A percentile compares a stretch with the other conserved stretches of the same genome.
These are phyloP conservation scores for Aspidiotus rigidus DNA, from an alignment of 2,888 invertebrate species.

Conservation along the genomic window DNA sequence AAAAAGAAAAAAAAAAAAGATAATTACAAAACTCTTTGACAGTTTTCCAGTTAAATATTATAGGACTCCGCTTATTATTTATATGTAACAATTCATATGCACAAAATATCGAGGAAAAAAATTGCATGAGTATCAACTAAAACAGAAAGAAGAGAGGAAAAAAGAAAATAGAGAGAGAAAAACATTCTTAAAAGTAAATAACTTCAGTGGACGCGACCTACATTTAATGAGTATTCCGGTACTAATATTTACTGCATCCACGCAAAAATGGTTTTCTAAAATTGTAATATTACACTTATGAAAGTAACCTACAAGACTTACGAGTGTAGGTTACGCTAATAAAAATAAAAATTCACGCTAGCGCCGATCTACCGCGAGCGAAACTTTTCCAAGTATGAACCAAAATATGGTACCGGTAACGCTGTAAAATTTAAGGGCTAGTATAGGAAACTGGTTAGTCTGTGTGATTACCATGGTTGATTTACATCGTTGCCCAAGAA, in stretches of 20 bases:
- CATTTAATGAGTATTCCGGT: background rate
- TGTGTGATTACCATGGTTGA: too few relatives aligned
- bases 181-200: slow-evolving; percentile 2
- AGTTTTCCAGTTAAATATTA: background rate
- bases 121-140: background rate
- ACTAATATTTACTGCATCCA: background rate
- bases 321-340: too few relatives aligned
- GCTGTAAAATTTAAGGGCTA: too few relatives aligned
- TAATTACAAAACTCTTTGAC: background rate
- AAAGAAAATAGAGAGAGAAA: background rate
- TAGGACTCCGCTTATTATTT: background rate
- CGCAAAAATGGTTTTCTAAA: slow-evolving; percentile 38
- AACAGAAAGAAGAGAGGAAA: background rate
- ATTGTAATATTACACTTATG: slow-evolving; percentile 36
- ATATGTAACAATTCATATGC: background rate
- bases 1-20: slow-evolving; percentile 2
- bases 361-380: too few relatives aligned
- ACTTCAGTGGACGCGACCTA: background rate
- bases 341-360: too few relatives aligned
- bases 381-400: too few relatives aligned
- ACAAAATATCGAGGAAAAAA: background rate
- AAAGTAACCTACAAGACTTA: slow-evolving; percentile 44
- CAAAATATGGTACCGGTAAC: too few relatives aligned
- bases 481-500: too few relatives aligned
- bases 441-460: too few relatives aligned